phyloP scores from a whole-genome alignment of 2,888 invertebrate genomes.

The Noctua comes region DNA sequence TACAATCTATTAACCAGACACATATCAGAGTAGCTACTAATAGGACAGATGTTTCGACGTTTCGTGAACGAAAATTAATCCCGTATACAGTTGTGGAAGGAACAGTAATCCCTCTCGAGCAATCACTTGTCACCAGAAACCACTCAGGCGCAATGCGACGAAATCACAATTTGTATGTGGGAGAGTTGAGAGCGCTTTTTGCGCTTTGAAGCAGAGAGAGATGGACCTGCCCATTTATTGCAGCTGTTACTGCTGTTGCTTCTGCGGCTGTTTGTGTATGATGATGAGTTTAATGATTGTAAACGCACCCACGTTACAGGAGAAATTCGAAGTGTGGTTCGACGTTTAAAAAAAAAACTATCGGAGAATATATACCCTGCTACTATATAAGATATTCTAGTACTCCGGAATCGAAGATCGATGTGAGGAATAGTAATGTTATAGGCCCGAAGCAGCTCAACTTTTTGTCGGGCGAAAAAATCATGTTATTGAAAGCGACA shows the following conservation, averaged over 20 bases:
- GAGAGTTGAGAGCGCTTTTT: conserved; percentile 60
- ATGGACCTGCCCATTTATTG: not conserved
- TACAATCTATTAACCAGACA: conserved; percentile 63
- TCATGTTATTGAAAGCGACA: too few relatives aligned
- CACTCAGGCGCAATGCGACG: conserved; percentile 76
- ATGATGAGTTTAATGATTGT: too few relatives aligned
- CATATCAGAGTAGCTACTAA: conserved; percentile 71
- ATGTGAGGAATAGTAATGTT: not conserved
- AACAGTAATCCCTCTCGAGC: conserved; percentile 81
- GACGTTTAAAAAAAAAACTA: too few relatives aligned
- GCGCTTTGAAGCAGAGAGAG: conserved; percentile 42
- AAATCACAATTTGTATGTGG: conserved; percentile 53
- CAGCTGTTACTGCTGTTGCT: too few relatives aligned
- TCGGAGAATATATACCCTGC: too few relatives aligned
- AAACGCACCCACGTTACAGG: too few relatives aligned
- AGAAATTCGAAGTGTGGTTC: too few relatives aligned
- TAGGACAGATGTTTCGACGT: conserved; percentile 84
- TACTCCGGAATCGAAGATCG: too few relatives aligned
- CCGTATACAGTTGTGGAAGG: conserved; percentile 75
- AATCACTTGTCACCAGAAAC: conserved; percentile 87
- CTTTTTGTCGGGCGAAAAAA: not conserved
- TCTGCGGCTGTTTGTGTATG: too few relatives aligned
- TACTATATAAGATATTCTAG: too few relatives aligned
- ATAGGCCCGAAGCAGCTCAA: not conserved
- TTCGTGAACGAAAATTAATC: conserved; percentile 83